phyloP scores from a whole-genome alignment of 2,797 vertebrate species.

The Spinus pinus region DNA sequence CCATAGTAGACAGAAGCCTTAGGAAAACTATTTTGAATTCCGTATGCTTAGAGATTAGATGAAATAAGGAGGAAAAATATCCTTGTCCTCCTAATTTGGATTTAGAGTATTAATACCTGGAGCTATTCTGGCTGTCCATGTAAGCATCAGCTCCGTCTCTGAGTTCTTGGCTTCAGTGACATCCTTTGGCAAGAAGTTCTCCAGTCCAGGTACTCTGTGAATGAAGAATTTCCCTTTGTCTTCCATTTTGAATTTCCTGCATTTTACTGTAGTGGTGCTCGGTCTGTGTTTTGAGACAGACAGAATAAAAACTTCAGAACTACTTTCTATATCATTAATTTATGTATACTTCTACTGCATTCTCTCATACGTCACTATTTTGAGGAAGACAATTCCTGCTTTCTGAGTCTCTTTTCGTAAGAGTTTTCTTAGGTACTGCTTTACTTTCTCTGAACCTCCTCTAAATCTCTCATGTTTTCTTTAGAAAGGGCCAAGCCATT shows the following conservation, averaged over 20 bases:
- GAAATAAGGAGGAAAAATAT: neutral
- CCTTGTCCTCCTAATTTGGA: neutral
- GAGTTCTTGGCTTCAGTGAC: neutral
- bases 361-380: neutral
- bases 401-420: neutral
- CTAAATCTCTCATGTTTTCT: neutral
- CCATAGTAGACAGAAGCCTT: neutral
- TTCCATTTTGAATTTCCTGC: neutral
- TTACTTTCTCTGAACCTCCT: neutral
- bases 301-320: neutral
- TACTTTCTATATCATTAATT: neutral
- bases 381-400: neutral
- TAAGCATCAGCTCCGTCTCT: neutral
- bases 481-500: neutral
- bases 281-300: neutral
- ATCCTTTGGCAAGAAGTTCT: neutral
- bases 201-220: neutral
- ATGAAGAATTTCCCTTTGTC: neutral
- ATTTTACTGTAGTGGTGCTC: neutral
- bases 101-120: neutral
- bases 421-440: neutral
- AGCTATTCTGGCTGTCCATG: neutral
- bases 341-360: neutral
- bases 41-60: neutral
- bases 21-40: neutral